A percentile compares a stretch with the other conserved stretches of the same genome.
These are phyloP conservation scores for Plusia festucae DNA, from an alignment of 2,888 invertebrate genomes.

Conservation along the genomic window DNA sequence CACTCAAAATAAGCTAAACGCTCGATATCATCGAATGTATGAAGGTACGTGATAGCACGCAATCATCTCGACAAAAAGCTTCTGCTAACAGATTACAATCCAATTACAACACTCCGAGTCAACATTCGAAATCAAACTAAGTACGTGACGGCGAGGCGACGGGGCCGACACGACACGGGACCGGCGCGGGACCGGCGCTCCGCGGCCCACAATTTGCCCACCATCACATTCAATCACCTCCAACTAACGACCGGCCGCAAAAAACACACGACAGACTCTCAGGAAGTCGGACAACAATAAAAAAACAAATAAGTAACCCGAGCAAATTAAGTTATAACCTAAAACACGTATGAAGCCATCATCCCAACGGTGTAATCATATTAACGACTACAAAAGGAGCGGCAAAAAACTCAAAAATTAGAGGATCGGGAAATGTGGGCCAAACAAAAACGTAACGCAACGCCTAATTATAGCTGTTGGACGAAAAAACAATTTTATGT, in stretches of 20 bases:
- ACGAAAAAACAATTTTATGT: conserved; percentile 89
- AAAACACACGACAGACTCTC: conserved; percentile 86
- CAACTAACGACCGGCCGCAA: conserved; percentile 84
- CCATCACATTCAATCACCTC: conserved; percentile 88
- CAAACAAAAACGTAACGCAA: conserved; percentile 89
- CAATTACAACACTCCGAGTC: conserved; percentile 75
- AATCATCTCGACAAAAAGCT: conserved; percentile 61
- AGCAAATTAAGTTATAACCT: conserved; percentile 89
- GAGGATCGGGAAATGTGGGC: conserved; percentile 89
- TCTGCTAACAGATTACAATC: conserved; percentile 71
- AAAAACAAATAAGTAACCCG: conserved; percentile 88
- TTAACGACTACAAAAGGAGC: conserved; percentile 89
- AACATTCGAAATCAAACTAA: conserved; percentile 72
- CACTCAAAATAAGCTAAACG: conserved; percentile 64
- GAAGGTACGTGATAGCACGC: conserved; percentile 62
- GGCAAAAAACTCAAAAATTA: conserved; percentile 88
- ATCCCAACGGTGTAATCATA: conserved; percentile 89
- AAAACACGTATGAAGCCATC: conserved; percentile 90
- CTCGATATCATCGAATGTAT: conserved; percentile 51
- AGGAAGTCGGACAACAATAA: conserved; percentile 87
- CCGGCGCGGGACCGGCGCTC: conserved; percentile 42
- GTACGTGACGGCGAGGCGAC: conserved; percentile 66
- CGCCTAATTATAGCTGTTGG: conserved; percentile 88
- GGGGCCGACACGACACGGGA: conserved; percentile 38
- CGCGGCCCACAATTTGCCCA: conserved; percentile 78